Evolutionary conservation across 2,888 invertebrate genomes (phyloP).

Genomic region (Trachelus troglodyta): DNA sequence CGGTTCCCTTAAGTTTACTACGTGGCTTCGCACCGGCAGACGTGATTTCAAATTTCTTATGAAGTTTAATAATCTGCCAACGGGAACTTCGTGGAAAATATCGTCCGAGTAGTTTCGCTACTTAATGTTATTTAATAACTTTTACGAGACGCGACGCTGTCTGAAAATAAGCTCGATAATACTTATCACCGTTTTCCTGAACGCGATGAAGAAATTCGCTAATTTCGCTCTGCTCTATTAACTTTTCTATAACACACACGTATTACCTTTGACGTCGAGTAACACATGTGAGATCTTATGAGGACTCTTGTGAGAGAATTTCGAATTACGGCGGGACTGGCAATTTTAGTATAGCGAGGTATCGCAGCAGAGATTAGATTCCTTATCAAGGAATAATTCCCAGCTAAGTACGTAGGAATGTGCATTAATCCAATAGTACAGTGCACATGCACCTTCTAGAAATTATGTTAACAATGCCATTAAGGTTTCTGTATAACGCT

Average conservation of each 20-base stretch:
- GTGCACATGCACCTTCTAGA: constrained; percentile 23
- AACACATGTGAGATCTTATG: no score
- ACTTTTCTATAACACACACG: no score
- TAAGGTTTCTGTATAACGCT: constrained; percentile 40
- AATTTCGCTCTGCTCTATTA: not conserved
- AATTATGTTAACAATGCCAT: constrained; percentile 51
- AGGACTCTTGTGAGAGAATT: not conserved
- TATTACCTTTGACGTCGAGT: no score
- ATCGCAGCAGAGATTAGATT: not conserved
- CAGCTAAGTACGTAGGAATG: not conserved
- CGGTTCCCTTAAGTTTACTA: no score
- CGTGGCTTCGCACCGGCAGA: not conserved
- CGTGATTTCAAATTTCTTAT: not conserved
- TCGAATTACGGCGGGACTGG: not conserved
- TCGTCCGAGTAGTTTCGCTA: not conserved
- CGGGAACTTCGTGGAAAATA: not conserved
- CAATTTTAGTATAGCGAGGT: not conserved
- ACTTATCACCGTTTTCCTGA: not conserved
- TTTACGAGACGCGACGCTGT: not conserved
- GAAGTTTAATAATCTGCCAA: not conserved
- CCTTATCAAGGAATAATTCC: not conserved
- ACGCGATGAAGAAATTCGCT: not conserved
- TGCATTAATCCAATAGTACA: not conserved
- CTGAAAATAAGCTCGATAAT: not conserved
- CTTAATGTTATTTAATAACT: not conserved